Conservation (phyloP, 2,113 vertebrate genomes). For the Phasianus colchicus region DNA sequence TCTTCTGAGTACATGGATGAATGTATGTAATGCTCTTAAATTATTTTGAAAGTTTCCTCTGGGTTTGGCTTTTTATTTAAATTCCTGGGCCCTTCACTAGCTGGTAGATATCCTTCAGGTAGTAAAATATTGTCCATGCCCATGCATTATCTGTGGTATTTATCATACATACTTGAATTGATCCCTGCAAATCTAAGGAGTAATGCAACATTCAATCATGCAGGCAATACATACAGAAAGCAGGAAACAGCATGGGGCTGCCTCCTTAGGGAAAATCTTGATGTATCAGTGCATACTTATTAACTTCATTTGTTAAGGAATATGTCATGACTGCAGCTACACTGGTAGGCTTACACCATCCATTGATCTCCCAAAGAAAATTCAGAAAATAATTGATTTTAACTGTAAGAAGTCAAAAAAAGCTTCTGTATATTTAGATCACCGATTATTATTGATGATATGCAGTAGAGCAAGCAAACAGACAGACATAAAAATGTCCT, state of each 20-base stretch:
- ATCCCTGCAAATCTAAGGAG: slow-evolving; percentile 5
- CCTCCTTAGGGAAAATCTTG: slow-evolving; percentile 1
- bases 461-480: background rate
- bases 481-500: background rate
- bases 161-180: slow-evolving; percentile 11
- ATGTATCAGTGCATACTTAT: background rate
- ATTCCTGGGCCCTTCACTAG: background rate
- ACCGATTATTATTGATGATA: background rate
- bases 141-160: background rate
- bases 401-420: background rate
- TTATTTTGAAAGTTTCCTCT: slow-evolving; percentile 37
- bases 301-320: slow-evolving; percentile 35
- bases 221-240: slow-evolving; percentile 2
- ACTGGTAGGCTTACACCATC: background rate
- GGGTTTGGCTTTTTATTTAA: background rate
- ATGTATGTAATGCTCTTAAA: slow-evolving; percentile 16
- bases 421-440: background rate
- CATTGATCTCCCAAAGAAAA: background rate
- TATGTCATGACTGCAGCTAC: background rate
- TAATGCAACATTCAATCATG: background rate
- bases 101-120: background rate
- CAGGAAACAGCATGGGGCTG: background rate
- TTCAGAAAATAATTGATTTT: background rate
- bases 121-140: background rate
- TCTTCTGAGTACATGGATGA: slow-evolving; percentile 14